These are phyloP conservation scores for Rhinolophus ferrumequinum DNA, from an alignment of 2,113 vertebrate species.

Conservation along the genomic window DNA sequence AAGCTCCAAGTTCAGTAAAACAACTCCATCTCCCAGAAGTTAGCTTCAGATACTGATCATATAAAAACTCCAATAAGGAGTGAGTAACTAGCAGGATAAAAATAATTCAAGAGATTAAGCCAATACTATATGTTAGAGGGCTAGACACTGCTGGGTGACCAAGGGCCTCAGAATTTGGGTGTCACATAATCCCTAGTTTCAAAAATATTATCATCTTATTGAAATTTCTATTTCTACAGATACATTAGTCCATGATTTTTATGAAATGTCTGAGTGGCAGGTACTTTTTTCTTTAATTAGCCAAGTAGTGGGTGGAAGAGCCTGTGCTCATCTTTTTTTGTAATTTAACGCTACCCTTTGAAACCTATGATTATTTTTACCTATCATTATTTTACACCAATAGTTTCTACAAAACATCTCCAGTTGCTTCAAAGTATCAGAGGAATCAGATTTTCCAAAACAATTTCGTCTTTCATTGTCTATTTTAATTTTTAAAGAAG, in stretches of 20 bases:
- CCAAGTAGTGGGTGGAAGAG: neutral
- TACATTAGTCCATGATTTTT: neutral
- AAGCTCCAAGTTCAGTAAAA: neutral
- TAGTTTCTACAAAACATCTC: neutral
- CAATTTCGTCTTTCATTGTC: neutral
- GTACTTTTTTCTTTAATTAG: neutral
- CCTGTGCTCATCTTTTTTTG: neutral
- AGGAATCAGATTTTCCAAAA: neutral
- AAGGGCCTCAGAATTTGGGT: neutral
- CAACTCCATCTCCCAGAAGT: neutral
- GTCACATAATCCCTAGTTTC: neutral
- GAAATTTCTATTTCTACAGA: neutral
- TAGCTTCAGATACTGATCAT: neutral
- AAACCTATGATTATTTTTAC: constrained; percentile 31
- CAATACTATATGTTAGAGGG: neutral
- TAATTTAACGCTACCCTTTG: neutral
- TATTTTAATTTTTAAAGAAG: neutral
- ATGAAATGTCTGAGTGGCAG: neutral
- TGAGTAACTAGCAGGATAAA: neutral
- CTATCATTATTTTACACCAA: neutral
- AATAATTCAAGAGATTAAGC: neutral
- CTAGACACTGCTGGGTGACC: neutral
- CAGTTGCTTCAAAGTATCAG: neutral
- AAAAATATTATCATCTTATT: neutral
- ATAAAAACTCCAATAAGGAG: neutral